Evolutionary conservation across 2,888 invertebrate genomes (phyloP), one percentile per base, ranked within the genome.

Genomic region (Eumacrocentrus americanus): DNA sequence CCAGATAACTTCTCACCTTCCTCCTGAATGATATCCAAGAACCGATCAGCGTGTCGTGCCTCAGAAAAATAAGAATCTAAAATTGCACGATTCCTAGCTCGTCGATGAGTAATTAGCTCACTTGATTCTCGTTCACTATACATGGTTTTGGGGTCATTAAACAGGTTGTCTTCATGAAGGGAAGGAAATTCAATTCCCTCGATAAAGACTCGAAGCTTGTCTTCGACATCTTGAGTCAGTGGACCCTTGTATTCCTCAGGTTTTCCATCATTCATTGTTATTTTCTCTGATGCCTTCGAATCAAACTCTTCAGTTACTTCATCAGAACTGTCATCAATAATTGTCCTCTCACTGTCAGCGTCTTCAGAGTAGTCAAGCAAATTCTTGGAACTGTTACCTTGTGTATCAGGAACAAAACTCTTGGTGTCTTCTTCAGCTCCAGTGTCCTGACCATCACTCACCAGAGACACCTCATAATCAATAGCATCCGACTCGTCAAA

Each of bases 21-120:
- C 80, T 92, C 92, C 71, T 88, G 88, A 67, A 92, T 92, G 4
- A 89, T 90, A 73, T 91, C 91, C 72, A 92, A 82, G 66, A 86
- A 89, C 74, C 90, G 84, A 9, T 88, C 87, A 71, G 87, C 86
- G 5, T 87, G 80, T 61, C 83, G 81, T 47, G 84, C 85, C 0
- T 88, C 84, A 57, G 86, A 78, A 66, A 85, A 86, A 71, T 87
- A 85, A 56, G 84, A 80, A 66, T 85, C 86, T 22, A 86, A 70
- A 22, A 84, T 84, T 6, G 82, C 83, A 2, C 85, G 83, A 67
- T 85, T 87, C 65, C 83, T 83, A 9, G 81, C 81, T 58, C 84
- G 83, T 48, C 83, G 78, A 69, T 67, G 83, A 20, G 25, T 37
- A 47, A 46, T 12, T 23, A n/a, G 44, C 44, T 58, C 35, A 25